phyloP scores from a whole-genome alignment of 1,140 invertebrate species.

The Tribolium madens region DNA sequence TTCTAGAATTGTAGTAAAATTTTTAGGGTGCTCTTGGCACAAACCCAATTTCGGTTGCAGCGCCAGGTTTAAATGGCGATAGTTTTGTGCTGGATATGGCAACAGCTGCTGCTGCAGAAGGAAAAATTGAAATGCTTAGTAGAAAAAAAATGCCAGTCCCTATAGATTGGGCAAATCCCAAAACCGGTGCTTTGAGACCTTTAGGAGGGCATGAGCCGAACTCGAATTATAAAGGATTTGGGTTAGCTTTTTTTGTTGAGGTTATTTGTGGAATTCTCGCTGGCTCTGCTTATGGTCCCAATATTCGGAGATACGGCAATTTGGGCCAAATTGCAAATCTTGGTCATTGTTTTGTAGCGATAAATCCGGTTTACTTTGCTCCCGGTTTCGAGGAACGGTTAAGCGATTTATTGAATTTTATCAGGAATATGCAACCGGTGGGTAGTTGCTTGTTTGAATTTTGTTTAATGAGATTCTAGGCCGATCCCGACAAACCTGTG shows the following conservation, averaged over 20 bases:
- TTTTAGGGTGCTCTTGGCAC: constrained; percentile 82
- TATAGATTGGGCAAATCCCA: constrained; percentile 84
- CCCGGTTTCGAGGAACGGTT: constrained; percentile 83
- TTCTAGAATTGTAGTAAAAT: background rate
- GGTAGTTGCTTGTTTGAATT: background rate
- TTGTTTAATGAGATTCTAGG: background rate
- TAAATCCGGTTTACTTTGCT: constrained; percentile 86
- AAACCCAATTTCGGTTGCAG: constrained; percentile 87
- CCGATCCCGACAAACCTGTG: constrained; percentile 17
- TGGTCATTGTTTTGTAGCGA: constrained; percentile 91
- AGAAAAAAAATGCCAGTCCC: constrained; percentile 81
- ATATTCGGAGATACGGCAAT: constrained; percentile 82
- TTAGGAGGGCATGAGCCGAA: constrained; percentile 82
- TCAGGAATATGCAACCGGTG: constrained; percentile 50
- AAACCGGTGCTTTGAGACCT: constrained; percentile 81
- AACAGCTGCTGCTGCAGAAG: constrained; percentile 86
- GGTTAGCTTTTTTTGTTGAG: constrained; percentile 88
- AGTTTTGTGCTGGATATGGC: constrained; percentile 92
- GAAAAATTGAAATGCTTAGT: constrained; percentile 81
- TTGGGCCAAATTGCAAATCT: constrained; percentile 77
- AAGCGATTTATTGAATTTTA: constrained; percentile 53
- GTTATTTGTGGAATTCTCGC: constrained; percentile 79
- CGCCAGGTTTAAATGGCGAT: constrained; percentile 78
- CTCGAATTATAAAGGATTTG: constrained; percentile 93
- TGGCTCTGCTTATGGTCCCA: constrained; percentile 74